These are phyloP conservation scores for Varecia variegata DNA, from an alignment of 2,797 vertebrate genomes.

Conservation along the genomic window DNA sequence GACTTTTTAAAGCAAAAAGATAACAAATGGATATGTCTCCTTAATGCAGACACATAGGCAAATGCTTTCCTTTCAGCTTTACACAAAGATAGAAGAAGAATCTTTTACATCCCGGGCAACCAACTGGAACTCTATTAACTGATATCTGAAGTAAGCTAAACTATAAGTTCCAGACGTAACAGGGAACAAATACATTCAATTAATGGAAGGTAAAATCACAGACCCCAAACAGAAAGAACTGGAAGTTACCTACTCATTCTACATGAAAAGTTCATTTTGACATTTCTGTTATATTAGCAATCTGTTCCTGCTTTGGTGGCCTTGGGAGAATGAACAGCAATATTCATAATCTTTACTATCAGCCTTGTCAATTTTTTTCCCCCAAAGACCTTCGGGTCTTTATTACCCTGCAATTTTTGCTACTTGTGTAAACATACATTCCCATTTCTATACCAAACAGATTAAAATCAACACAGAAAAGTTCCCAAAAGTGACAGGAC, in stretches of 20 bases:
- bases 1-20: conserved; percentile 43
- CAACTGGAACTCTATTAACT: neutral
- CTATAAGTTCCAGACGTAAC: neutral
- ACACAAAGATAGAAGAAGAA: conserved; percentile 2
- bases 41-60: conserved; percentile 72
- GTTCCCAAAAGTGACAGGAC: neutral
- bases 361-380: conserved; percentile 21
- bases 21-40: conserved; percentile 39
- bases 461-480: conserved; percentile 33
- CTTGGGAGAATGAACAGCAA: neutral
- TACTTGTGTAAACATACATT: neutral
- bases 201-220: neutral
- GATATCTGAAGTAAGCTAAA: neutral
- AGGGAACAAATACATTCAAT: neutral
- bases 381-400: neutral
- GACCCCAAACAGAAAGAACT: neutral
- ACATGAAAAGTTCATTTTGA: neutral
- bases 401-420: neutral
- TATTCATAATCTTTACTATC: neutral
- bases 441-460: neutral
- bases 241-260: neutral
- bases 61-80: conserved; percentile 70
- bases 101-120: neutral
- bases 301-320: neutral
- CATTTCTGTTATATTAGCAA: conserved; percentile 2